A percentile compares a stretch with the other conserved stretches of the same genome.
These are phyloP conservation scores for Drosophila nasuta DNA, from an alignment of 1,140 invertebrate species.

Conservation along the genomic window DNA sequence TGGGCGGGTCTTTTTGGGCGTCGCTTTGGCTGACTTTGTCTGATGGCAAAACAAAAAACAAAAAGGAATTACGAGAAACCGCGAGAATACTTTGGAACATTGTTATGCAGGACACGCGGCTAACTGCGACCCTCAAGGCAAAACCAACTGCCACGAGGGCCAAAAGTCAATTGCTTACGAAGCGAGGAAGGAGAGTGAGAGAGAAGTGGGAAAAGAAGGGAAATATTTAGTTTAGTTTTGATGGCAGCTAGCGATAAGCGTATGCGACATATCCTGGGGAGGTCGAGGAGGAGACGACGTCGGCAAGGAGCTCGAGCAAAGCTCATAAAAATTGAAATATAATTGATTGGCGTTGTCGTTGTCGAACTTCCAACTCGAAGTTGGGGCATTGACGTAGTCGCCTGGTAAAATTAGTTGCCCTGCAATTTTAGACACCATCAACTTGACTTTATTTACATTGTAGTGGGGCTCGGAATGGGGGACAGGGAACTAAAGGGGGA, in stretches of 20 bases:
- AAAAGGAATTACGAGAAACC: conserved; percentile 36
- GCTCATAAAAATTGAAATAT: conserved; percentile 79
- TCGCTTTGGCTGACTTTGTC: not conserved
- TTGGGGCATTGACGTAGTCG: conserved; percentile 65
- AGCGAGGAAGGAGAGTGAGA: not conserved
- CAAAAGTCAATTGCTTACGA: conserved; percentile 14
- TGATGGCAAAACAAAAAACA: conserved; percentile 16
- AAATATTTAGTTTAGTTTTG: conserved; percentile 29
- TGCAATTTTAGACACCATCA: conserved; percentile 71
- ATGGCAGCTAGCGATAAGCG: conserved; percentile 67
- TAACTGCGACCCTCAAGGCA: not conserved
- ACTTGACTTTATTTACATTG: conserved; percentile 39
- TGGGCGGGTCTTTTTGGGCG: not conserved
- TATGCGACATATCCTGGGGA: not conserved
- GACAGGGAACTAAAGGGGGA: not conserved
- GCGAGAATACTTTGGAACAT: conserved; percentile 10
- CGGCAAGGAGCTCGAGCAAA: conserved; percentile 32
- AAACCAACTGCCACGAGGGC: conserved; percentile 11
- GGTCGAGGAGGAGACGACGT: not conserved
- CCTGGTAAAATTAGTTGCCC: conserved; percentile 64
- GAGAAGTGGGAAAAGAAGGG: conserved; percentile 1
- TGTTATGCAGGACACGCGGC: not conserved
- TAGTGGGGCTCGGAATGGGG: not conserved
- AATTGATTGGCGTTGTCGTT: conserved; percentile 73
- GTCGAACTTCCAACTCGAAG: conserved; percentile 23